These are phyloP conservation scores for Glyptemys insculpta DNA, from an alignment of 2,797 vertebrate species.

Conservation along the genomic window DNA sequence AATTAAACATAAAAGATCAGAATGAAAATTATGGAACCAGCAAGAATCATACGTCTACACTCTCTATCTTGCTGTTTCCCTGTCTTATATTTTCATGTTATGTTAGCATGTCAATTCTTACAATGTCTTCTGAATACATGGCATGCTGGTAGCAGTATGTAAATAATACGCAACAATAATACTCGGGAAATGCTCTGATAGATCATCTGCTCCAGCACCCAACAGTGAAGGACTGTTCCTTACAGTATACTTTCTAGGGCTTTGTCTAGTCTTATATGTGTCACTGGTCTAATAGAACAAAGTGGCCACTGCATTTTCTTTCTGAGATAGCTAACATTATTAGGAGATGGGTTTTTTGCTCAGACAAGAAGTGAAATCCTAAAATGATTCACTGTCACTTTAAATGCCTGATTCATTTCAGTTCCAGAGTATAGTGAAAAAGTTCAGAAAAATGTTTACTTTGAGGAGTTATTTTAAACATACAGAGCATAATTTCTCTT, in stretches of 20 bases:
- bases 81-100: rapidly evolving
- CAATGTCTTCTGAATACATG: neutral
- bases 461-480: neutral
- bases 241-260: rapidly evolving
- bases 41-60: neutral
- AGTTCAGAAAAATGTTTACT: neutral
- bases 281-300: rapidly evolving
- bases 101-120: rapidly evolving
- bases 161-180: rapidly evolving
- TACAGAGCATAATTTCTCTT: neutral
- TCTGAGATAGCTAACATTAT: constrained; percentile 15
- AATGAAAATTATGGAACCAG: neutral
- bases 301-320: neutral
- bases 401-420: neutral
- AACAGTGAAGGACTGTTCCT: neutral
- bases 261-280: neutral
- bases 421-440: neutral
- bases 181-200: neutral
- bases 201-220: rapidly evolving
- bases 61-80: neutral
- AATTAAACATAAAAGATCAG: neutral
- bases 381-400: neutral
- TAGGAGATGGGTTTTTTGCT: constrained; percentile 8
- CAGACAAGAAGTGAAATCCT: constrained; percentile 22
- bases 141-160: neutral